phyloP scores from a whole-genome alignment of 1,140 invertebrate species.

The Diorhabda sublineata region DNA sequence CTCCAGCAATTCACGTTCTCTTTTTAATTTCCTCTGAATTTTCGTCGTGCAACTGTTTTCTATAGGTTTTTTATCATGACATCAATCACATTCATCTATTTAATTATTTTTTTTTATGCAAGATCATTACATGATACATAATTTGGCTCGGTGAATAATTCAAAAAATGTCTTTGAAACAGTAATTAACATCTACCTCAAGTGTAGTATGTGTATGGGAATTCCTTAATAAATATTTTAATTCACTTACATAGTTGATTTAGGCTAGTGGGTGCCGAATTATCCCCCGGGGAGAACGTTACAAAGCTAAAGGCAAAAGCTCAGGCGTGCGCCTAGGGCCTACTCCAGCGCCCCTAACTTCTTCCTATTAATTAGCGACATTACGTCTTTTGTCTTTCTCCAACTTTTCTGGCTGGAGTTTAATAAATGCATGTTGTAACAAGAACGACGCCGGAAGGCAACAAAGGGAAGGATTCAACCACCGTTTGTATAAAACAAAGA shows the following conservation, averaged over 20 bases:
- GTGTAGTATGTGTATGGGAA: slow-evolving; percentile 43
- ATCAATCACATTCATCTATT: no score
- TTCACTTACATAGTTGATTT: slow-evolving; percentile 48
- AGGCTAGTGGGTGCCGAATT: slow-evolving; percentile 41
- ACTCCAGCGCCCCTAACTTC: slow-evolving; percentile 31
- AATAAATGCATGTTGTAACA: slow-evolving; percentile 13
- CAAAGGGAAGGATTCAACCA: neutral
- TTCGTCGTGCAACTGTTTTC: no score
- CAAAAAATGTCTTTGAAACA: slow-evolving; percentile 42
- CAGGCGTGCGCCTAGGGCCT: neutral
- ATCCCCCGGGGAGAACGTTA: slow-evolving; percentile 41
- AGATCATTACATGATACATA: no score
- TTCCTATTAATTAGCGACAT: slow-evolving; percentile 46
- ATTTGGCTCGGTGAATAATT: slow-evolving; percentile 17
- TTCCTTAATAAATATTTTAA: slow-evolving; percentile 49
- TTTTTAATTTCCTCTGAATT: no score
- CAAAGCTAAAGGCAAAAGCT: slow-evolving; percentile 37
- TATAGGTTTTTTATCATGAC: no score
- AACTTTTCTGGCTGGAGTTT: slow-evolving; percentile 19
- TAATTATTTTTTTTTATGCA: no score
- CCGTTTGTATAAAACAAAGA: no score
- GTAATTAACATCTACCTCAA: slow-evolving; percentile 39
- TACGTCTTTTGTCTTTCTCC: slow-evolving; percentile 31
- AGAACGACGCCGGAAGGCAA: neutral
- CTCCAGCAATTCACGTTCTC: no score